A percentile compares a stretch with the other conserved stretches of the same genome.
These are phyloP conservation scores for Diarsia rubi DNA, from an alignment of 2,888 invertebrate genomes.

Conservation along the genomic window DNA sequence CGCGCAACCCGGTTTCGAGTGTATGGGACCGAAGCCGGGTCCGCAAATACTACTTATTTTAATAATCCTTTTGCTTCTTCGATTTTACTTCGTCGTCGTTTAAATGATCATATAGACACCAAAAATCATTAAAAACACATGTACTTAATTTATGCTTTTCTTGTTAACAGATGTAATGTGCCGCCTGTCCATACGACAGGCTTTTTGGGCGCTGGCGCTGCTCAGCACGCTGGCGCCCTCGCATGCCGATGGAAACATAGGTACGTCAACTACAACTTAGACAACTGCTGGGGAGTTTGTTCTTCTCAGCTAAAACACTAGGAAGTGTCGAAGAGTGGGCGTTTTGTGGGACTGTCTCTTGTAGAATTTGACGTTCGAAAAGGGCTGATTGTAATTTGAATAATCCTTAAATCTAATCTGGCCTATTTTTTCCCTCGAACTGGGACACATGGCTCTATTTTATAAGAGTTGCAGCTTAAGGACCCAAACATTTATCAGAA, in stretches of 20 bases:
- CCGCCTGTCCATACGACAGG: conserved; percentile 81
- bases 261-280: conserved; percentile 80
- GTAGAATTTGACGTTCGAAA: no score
- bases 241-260: conserved; percentile 92
- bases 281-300: no score
- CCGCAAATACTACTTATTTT: no score
- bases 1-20: no score
- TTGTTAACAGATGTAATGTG: conserved; percentile 85
- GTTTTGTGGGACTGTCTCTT: no score
- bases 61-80: no score
- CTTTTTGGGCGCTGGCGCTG: conserved; percentile 89
- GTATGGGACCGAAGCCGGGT: no score
- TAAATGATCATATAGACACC: background rate
- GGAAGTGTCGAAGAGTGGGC: no score
- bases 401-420: no score
- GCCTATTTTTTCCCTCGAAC: background rate
- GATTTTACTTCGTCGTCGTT: background rate
- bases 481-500: background rate
- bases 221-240: conserved; percentile 88
- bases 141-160: background rate
- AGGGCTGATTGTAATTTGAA: no score
- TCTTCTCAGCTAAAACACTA: no score
- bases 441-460: background rate
- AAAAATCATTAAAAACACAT: background rate
- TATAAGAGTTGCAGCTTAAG: background rate